Evolutionary conservation across 2,797 vertebrate genomes (phyloP).

Genomic region (Chelon labrosus): DNA sequence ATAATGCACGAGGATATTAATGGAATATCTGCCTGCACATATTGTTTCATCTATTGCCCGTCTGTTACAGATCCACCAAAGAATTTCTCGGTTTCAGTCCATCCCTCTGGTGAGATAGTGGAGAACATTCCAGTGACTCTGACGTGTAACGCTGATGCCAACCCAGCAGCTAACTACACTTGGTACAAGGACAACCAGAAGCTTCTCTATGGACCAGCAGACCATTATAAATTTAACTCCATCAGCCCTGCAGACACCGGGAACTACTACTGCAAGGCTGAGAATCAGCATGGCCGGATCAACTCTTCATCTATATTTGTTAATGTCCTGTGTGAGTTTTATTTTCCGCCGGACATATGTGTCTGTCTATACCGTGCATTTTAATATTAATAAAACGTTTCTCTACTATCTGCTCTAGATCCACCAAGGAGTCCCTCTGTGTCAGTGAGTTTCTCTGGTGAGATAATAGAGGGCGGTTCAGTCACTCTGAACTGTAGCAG

Average conservation of each 20-base stretch:
- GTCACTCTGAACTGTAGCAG: conserved; percentile 54
- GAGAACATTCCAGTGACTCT: conserved; percentile 31
- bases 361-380: no score
- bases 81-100: not conserved
- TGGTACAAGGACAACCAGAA: conserved; percentile 30
- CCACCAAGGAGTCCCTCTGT: no score
- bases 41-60: not conserved
- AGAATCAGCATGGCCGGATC: not conserved
- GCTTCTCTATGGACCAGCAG: not conserved
- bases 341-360: no score
- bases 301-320: not conserved
- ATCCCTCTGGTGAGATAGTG: conserved; percentile 11
- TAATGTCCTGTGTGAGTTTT: conserved; percentile 22
- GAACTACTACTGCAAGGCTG: not conserved
- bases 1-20: not conserved
- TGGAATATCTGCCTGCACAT: no score
- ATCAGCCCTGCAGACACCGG: conserved; percentile 30
- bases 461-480: conserved; percentile 21
- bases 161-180: conserved; percentile 11
- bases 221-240: not conserved
- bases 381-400: no score
- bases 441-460: conserved; percentile 5
- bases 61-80: not conserved
- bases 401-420: no score
- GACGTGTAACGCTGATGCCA: conserved; percentile 19